A percentile compares a stretch with the other conserved stretches of the same genome.
phyloP scores from a whole-genome alignment of 2,888 invertebrate species.

The Stenolophus ochropezus region DNA sequence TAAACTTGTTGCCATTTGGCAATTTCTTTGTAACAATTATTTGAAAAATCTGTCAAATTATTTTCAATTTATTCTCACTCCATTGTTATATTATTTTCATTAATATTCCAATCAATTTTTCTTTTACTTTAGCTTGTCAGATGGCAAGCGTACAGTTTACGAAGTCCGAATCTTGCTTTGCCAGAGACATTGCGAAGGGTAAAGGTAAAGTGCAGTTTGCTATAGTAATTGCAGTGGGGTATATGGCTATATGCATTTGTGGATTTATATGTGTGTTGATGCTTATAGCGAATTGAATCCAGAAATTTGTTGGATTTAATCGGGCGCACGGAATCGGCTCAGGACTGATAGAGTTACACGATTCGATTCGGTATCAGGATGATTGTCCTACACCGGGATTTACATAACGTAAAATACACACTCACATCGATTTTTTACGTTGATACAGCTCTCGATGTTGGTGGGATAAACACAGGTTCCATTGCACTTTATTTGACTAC shows the following conservation, averaged over 20 bases:
- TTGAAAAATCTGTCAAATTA: too few relatives aligned
- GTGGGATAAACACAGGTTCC: neutral
- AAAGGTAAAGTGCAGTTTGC: neutral
- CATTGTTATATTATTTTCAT: too few relatives aligned
- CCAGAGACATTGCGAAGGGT: too few relatives aligned
- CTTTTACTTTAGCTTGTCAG: too few relatives aligned
- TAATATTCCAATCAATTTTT: too few relatives aligned
- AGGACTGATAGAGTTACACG: conserved; percentile 50
- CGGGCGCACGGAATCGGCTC: conserved; percentile 47
- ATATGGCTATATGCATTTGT: conserved; percentile 29
- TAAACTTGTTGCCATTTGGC: too few relatives aligned
- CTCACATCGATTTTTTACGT: neutral
- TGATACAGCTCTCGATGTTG: neutral
- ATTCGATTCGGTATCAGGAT: conserved; percentile 24
- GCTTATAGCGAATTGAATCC: conserved; percentile 50
- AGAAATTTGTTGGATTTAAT: conserved; percentile 51
- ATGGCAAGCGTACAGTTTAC: too few relatives aligned
- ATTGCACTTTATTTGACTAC: neutral
- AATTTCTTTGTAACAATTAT: too few relatives aligned
- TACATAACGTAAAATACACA: conserved; percentile 18
- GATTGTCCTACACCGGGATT: conserved; percentile 13
- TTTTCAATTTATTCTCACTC: too few relatives aligned
- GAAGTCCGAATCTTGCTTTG: too few relatives aligned
- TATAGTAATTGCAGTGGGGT: conserved; percentile 8
- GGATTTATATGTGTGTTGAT: conserved; percentile 44